phyloP scores from a whole-genome alignment of 2,113 vertebrate genomes.

The Sakesphorus luctuosus region DNA sequence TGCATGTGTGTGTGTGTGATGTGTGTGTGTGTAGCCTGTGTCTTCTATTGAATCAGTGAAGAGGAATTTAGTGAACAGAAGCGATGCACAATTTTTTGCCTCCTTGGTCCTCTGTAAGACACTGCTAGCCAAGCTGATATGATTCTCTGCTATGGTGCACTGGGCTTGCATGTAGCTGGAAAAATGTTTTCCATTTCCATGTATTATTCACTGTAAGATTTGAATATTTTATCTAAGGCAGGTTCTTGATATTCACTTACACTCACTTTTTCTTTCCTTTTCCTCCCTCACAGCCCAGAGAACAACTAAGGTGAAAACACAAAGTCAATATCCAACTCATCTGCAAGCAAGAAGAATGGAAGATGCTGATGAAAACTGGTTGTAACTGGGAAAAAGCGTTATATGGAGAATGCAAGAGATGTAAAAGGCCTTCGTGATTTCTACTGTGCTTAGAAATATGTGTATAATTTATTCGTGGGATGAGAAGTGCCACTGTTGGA shows the following conservation, averaged over 20 bases:
- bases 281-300: background rate
- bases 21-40: background rate
- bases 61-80: background rate
- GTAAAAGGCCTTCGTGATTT: background rate
- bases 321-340: background rate
- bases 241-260: background rate
- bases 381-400: background rate
- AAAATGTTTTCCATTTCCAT: background rate
- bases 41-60: background rate
- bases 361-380: background rate
- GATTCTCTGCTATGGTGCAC: background rate
- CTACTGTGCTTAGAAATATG: background rate
- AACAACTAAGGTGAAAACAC: background rate
- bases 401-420: background rate
- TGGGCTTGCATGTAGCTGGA: background rate
- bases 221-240: slow-evolving; percentile 14
- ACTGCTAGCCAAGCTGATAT: background rate
- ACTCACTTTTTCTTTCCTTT: background rate
- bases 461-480: background rate
- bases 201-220: background rate
- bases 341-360: background rate
- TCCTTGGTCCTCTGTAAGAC: background rate
- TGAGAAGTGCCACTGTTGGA: background rate
- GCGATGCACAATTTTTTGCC: background rate
- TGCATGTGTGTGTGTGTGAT: background rate